These are phyloP conservation scores for Mus musculus DNA, from an alignment of 2,113 vertebrate species.

Conservation along the genomic window GRCm39 chr5:54227001-54227500, in stretches of 20 bases:
- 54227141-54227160: background rate
- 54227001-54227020: background rate
- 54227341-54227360: too few species aligned
- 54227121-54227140: background rate
- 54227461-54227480: background rate
- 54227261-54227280: too few species aligned
- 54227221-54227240: background rate
- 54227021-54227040: background rate
- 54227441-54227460: background rate
- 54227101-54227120: background rate
- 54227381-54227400: too few species aligned
- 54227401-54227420: background rate
- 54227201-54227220: background rate
- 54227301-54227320: too few species aligned
- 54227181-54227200: background rate
- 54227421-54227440: background rate
- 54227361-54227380: too few species aligned
- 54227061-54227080: background rate
- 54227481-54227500: background rate
- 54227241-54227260: too few species aligned
- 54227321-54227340: too few species aligned
- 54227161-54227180: background rate
- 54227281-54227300: too few species aligned
- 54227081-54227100: background rate
- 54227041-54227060: background rate